Conservation (phyloP, 1,140 invertebrate genomes). For the Drosophila leontia region DNA sequence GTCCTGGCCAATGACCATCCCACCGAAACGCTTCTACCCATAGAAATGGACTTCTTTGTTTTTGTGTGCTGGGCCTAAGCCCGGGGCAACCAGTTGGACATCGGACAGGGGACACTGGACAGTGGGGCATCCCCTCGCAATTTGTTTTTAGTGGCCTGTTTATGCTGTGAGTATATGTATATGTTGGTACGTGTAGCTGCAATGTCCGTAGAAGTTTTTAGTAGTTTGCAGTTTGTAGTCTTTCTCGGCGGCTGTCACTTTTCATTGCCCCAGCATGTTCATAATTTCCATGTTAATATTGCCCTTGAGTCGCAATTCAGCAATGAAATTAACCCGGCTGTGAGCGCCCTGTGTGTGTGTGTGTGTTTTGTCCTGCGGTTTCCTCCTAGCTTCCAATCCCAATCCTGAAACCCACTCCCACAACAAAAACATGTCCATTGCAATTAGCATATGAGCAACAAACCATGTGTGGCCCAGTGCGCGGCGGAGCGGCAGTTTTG, state of each 20-base stretch:
- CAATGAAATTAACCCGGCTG: conserved; percentile 71
- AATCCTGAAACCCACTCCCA: background rate
- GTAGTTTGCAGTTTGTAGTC: conserved; percentile 50
- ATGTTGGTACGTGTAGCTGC: conserved; percentile 19
- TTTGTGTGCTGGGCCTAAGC: conserved; percentile 46
- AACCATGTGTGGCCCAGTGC: conserved; percentile 23
- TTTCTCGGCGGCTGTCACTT: conserved; percentile 65
- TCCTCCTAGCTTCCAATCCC: background rate
- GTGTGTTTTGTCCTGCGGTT: conserved; percentile 45
- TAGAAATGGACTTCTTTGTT: conserved; percentile 47
- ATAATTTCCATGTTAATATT: conserved; percentile 83
- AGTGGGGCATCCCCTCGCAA: conserved; percentile 23
- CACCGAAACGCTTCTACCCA: conserved; percentile 10
- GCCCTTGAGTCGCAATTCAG: conserved; percentile 81
- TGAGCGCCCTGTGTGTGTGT: conserved; percentile 5
- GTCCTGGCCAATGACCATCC: conserved; percentile 5
- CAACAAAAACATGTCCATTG: conserved; percentile 60
- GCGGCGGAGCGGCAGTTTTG: conserved; percentile 6
- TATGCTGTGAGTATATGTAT: conserved; percentile 30
- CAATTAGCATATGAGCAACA: conserved; percentile 65
- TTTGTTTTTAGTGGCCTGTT: conserved; percentile 73
- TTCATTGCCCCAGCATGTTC: conserved; percentile 63
- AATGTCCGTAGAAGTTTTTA: conserved; percentile 28
- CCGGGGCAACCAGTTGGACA: conserved; percentile 18
- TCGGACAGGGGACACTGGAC: conserved; percentile 9